Conservation (phyloP, 2,113 vertebrate species). For the Apodemus speciosus region DNA sequence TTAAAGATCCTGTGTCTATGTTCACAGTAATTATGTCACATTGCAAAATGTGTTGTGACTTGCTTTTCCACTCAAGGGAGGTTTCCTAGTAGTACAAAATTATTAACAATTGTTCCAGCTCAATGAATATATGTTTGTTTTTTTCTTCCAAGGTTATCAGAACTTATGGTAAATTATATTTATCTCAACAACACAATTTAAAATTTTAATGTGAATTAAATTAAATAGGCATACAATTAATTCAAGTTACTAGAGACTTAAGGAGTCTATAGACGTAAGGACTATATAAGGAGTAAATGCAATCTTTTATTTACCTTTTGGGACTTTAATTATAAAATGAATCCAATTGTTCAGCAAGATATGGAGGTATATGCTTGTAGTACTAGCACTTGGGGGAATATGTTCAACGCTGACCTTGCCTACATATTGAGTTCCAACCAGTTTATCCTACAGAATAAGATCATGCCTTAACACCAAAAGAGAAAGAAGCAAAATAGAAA, state of each 20-base stretch:
- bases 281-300: background rate
- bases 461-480: background rate
- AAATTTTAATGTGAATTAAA: slow-evolving; percentile 22
- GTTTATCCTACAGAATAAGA: background rate
- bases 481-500: background rate
- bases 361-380: background rate
- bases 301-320: background rate
- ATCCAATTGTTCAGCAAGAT: background rate
- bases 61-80: background rate
- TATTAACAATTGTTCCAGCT: background rate
- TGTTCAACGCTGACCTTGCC: background rate
- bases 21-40: slow-evolving; percentile 33
- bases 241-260: background rate
- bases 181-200: background rate
- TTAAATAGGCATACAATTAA: background rate
- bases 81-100: background rate
- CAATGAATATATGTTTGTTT: background rate
- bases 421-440: background rate
- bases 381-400: background rate
- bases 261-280: too few species aligned
- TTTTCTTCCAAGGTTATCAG: background rate
- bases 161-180: background rate
- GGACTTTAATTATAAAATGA: background rate
- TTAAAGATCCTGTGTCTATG: background rate
- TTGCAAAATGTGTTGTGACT: background rate